Evolutionary conservation across 2,888 invertebrate species (phyloP), one percentile per base, ranked within the genome.

Genomic region (Xanthorhoe spadicearia): DNA sequence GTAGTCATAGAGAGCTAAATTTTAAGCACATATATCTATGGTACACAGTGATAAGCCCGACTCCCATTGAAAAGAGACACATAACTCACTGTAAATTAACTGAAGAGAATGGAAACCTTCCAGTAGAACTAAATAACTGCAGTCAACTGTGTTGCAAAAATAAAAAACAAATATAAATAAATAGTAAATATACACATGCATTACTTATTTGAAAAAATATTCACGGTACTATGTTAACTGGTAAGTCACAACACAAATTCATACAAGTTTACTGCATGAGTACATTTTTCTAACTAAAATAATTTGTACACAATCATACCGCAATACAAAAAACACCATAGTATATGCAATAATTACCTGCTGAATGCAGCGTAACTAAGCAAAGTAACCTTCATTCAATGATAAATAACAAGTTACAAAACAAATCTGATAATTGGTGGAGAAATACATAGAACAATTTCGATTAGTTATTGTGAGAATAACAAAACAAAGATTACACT

Each of bases 21-120:
- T n/a, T 18, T 46, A n/a, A 63, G 52, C 57, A 52, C 62, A 62
- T 56, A 56, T 46, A 57, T 51, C 19, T 15, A 15, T 52, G 9
- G 15, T 46, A 38, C 48, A 50, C 35, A 51, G 48, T 59, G 48
- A 38, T 50, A 55, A 49, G 55, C 68, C 63, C 60, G 15, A 51
- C 15, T 28, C 56, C 66, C 53, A 15, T 59, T 35, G 18, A 19
- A 71, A 77, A 68, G 67, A 62, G 62, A 74, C 73, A 69, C 67
- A 72, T 48, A 79, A 81, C 81, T 81, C 82, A 81, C 81, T 76
- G 71, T 76, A 49, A 60, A 53, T 57, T 18, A 57, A 43, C 19
- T 6, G 57, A 54, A 57, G 67, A 53, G 43, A 59, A 62, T 28
- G 18, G 66, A 52, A 54, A 61, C 54, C 62, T 57, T 56, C 63